phyloP scores from a whole-genome alignment of 2,888 invertebrate species.

The Ophioninae sp. region DNA sequence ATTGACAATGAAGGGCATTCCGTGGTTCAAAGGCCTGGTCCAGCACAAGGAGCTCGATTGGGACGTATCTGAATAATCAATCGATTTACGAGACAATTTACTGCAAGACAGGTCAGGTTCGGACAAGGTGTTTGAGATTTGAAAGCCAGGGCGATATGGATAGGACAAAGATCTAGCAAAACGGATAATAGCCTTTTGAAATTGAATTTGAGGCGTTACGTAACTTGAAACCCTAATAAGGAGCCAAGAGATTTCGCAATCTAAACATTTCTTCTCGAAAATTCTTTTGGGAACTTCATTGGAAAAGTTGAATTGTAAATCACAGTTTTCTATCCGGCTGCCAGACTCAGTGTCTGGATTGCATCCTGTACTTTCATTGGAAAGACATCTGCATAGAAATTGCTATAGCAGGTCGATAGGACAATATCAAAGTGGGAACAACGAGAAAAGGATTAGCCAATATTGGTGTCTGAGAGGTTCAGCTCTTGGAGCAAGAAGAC shows the following conservation, averaged over 20 bases:
- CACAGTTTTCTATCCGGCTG: neutral
- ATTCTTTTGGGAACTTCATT: neutral
- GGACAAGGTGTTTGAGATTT: neutral
- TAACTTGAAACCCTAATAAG: neutral
- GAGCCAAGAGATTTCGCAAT: neutral
- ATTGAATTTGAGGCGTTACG: neutral
- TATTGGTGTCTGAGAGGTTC: neutral
- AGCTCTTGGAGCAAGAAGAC: neutral
- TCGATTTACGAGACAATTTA: neutral
- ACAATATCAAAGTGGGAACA: neutral
- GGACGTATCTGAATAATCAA: neutral
- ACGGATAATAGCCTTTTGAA: neutral
- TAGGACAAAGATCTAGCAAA: neutral
- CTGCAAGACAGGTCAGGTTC: neutral
- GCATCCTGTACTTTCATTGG: neutral
- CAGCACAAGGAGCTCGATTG: neutral
- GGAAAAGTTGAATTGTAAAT: neutral
- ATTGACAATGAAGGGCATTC: neutral
- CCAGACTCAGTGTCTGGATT: neutral
- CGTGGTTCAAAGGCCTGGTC: neutral
- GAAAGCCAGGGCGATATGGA: neutral
- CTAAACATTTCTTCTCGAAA: neutral
- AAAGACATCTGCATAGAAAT: neutral
- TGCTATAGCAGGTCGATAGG: neutral
- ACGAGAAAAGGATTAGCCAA: neutral